Evolutionary conservation across 2,113 vertebrate species (phyloP).

Genomic region (Chaetura pelagica): DNA sequence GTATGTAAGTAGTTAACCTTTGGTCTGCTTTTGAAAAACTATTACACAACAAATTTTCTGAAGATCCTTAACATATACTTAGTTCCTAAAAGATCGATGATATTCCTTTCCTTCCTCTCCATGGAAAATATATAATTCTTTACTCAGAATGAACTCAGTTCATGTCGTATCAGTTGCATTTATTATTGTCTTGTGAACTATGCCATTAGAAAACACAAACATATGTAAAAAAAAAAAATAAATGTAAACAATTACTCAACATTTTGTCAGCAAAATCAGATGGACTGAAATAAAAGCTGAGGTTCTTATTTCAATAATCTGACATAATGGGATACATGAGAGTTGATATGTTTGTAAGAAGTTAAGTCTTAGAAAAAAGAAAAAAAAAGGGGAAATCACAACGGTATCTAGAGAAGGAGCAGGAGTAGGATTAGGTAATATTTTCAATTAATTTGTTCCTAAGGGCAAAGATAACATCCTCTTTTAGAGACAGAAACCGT

Average conservation of each 20-base stretch:
- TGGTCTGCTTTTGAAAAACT: slow-evolving; percentile 58
- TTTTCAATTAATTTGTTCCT: not conserved
- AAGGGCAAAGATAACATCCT: not conserved
- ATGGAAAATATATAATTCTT: not conserved
- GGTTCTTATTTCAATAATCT: not conserved
- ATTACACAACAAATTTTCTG: slow-evolving; percentile 25
- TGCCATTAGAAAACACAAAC: not conserved
- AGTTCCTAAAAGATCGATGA: not conserved
- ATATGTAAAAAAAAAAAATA: not conserved
- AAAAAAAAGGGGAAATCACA: not conserved
- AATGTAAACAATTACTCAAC: not conserved
- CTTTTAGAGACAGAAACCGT: not conserved
- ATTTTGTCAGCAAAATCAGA: not conserved
- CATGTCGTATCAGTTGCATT: not conserved
- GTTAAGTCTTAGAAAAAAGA: not conserved
- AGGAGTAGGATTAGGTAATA: not conserved
- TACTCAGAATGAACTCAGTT: not conserved
- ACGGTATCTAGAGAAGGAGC: not conserved
- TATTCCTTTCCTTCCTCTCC: not conserved
- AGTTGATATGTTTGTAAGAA: not conserved
- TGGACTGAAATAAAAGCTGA: not conserved
- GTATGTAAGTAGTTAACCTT: slow-evolving; percentile 56
- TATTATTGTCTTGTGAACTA: not conserved
- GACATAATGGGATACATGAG: not conserved
- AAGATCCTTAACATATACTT: slow-evolving; percentile 21